Evolutionary conservation across 2,888 invertebrate species (phyloP).

Genomic region (Spialia ferax): DNA sequence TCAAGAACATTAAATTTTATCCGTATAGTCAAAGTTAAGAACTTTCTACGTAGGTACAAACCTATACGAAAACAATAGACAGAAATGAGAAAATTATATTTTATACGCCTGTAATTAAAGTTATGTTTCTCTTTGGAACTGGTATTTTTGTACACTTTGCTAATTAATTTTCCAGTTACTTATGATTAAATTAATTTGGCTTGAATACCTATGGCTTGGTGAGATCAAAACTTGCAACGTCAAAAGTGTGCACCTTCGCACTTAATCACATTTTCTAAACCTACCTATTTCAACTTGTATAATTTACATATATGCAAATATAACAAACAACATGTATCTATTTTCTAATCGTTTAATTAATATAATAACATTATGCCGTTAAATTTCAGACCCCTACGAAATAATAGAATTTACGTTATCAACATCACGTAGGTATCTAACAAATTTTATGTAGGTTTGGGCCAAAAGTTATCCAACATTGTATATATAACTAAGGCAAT

Average conservation of each 20-base stretch:
- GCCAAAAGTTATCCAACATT: conserved; percentile 54
- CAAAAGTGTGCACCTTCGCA: too few relatives aligned
- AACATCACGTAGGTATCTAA: conserved; percentile 34
- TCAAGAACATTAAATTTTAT: not conserved
- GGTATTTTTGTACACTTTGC: not conserved
- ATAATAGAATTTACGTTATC: not conserved
- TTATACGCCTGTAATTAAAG: not conserved
- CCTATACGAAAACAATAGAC: not conserved
- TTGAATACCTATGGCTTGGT: too few relatives aligned
- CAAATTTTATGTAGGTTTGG: conserved; percentile 58
- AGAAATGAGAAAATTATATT: conserved; percentile 11
- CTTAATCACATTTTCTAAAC: too few relatives aligned
- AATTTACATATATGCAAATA: too few relatives aligned
- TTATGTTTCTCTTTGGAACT: not conserved
- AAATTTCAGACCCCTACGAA: not conserved
- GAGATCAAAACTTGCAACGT: too few relatives aligned
- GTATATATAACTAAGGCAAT: conserved; percentile 63
- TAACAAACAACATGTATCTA: too few relatives aligned
- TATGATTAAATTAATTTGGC: too few relatives aligned
- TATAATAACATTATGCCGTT: not conserved
- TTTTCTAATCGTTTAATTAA: too few relatives aligned
- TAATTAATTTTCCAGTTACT: too few relatives aligned
- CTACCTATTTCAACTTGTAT: too few relatives aligned
- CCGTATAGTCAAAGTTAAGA: too few relatives aligned
- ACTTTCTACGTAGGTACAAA: too few relatives aligned